Percentiles rank a stretch among this genome's conserved stretches.
phyloP scores from a whole-genome alignment of 2,113 vertebrate species.

The Rana temporaria region DNA sequence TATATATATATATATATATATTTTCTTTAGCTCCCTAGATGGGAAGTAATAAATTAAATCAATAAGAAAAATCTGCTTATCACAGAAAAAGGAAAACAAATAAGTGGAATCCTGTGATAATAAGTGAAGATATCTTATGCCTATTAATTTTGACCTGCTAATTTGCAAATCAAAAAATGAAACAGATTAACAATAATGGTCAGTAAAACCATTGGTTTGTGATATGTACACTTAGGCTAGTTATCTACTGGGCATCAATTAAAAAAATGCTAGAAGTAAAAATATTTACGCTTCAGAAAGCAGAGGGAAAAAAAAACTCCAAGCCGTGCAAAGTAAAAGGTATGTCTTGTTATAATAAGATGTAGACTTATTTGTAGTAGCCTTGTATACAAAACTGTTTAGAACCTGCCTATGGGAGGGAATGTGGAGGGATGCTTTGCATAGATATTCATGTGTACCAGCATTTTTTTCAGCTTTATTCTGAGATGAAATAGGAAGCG shows the following conservation, averaged over 20 bases:
- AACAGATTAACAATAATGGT: slow-evolving; percentile 36
- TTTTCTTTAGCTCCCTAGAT: neutral
- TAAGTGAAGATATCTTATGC: slow-evolving; percentile 6
- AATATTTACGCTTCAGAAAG: neutral
- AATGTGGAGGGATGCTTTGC: slow-evolving; percentile 56
- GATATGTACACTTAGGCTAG: slow-evolving; percentile 40
- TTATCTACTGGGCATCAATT: slow-evolving; percentile 53
- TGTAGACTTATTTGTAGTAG: slow-evolving; percentile 12
- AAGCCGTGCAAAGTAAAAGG: neutral
- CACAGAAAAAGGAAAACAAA: neutral
- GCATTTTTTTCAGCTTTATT: slow-evolving; percentile 59
- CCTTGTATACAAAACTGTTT: slow-evolving; percentile 2
- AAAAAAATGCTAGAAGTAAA: slow-evolving; percentile 44
- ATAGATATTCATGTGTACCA: slow-evolving; percentile 59
- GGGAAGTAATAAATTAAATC: slow-evolving; percentile 4
- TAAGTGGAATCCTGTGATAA: slow-evolving; percentile 44
- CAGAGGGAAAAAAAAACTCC: slow-evolving; percentile 19
- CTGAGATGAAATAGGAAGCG: slow-evolving; percentile 63
- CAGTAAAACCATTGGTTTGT: slow-evolving; percentile 46
- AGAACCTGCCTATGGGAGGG: slow-evolving; percentile 59
- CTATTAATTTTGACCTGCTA: slow-evolving; percentile 50
- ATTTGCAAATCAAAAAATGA: slow-evolving; percentile 53
- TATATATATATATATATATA: too few relatives aligned
- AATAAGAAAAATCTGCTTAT: slow-evolving; percentile 43
- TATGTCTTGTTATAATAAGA: neutral